Evolutionary conservation across 2,113 vertebrate genomes (phyloP), one percentile per base, ranked within the genome.

Genomic region (Diadophis punctatus): DNA sequence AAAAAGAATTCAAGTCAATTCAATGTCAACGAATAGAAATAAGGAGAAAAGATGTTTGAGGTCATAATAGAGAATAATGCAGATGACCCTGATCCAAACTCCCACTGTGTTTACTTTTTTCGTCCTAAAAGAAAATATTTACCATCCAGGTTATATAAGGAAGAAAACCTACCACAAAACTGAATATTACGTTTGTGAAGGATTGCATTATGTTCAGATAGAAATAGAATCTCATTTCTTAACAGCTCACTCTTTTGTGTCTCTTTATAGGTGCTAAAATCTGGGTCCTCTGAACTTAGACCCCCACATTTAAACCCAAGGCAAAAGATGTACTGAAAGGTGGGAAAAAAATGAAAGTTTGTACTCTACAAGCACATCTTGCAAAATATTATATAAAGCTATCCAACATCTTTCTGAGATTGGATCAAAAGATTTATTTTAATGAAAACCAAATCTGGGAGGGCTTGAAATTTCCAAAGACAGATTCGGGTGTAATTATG

Each of bases 41-140:
- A 12, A 18, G 8, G 52, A 43, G 3, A 53, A 39, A 39, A 1
- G 12, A 12, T 88, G 51, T 94, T 86, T 93, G 63, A 95, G 30
- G 91, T 46, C 52, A 56, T 49, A 0, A 94, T 93, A 90, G 48
- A 88, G 27, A 87, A 56, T 34, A 63, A 92, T 20, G 86, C 48
- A 88, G 23, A 18, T 87, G 90, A 93, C 89, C 60, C 90, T 93
- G 39, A 94, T 49, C 91, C 87, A 93, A 56, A 11, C 34, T 94
- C 39, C 34, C 52, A 91, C 93, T 23, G 90, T 90, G 49, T 51
- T 30, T 88, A 16, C 80, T n/a, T 10, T 74, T 30, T 30, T 74
- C 94, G 43, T 91, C 90, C 58, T 94, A 92, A 95, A 92, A 48
- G 90, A 1, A 43, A 48, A 93, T 87, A 89, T 86, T 90, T 92